Evolutionary conservation across 1,140 invertebrate genomes (phyloP), one percentile per base, ranked within the genome.

Genomic region (Diploscapter pachys): DNA sequence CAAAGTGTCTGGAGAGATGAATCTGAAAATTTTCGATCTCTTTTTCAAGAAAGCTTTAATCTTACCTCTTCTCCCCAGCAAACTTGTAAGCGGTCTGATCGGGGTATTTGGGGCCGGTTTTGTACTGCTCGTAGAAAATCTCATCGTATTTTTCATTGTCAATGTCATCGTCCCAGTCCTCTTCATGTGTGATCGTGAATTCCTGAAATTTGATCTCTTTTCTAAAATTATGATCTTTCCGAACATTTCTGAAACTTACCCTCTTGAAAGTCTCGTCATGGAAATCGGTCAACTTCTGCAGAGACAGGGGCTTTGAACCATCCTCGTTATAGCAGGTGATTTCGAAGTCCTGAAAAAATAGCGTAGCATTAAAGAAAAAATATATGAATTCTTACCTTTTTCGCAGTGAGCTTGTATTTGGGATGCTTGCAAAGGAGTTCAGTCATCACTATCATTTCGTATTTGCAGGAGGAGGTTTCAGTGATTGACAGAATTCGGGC

Each of bases 401-500:
- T 64, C 6, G 63, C 59, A 2, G 50, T 49, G 9, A 69, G 13
- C 11, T 62, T 93, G 82, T 93, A 98, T 79, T 91, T 90, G 2
- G 94, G 93, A 89, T 97, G 94, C 71, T 87, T 86, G 85, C 95
- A 98, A 0, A 98, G 87, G 8, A 91, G 85, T 3, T 92, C 91
- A 3, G 94, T 93, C 6, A 96, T 87, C 8, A 95, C 91, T 49
- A 95, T 90, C 8, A 93, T 91, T 87, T 95, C 93, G 87, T 98
- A 98, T 87, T 95, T 92, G 85, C 96, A 98, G 0, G 92, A 94
- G 0, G 93, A 92, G 0, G 90, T 92, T 87, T 98, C 95, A 84
- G 96, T 95, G 55, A 98, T 88, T 0, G 93, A 93, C 84, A 93
- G 94, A n/a, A 98, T 90, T 81, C 96, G 94, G 81, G 95, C 92